A percentile compares a stretch with the other conserved stretches of the same genome.
Evolutionary conservation across 2,888 invertebrate species (phyloP).

Genomic region (Acrobasis repandana): DNA sequence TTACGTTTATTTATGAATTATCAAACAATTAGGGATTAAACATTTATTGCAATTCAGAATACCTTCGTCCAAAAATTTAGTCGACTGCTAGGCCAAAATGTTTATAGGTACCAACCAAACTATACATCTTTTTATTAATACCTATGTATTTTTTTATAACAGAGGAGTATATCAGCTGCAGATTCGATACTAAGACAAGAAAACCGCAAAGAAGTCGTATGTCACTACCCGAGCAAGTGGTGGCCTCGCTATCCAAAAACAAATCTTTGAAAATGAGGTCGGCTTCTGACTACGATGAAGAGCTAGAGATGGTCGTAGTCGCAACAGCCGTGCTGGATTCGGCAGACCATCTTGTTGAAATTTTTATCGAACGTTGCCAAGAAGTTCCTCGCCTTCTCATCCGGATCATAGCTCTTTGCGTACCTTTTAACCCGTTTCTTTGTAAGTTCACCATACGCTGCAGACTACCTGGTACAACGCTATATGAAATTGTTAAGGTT

Average conservation of each 20-base stretch:
- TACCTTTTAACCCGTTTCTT: conserved; percentile 36
- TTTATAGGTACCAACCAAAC: neutral
- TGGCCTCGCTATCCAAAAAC: conserved; percentile 6
- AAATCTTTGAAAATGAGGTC: conserved; percentile 13
- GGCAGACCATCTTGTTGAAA: conserved; percentile 32
- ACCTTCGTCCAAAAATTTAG: neutral
- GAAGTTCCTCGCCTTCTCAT: conserved; percentile 38
- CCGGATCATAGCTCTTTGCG: conserved; percentile 37
- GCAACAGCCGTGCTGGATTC: conserved; percentile 27
- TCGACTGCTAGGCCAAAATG: neutral
- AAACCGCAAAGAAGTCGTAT: neutral
- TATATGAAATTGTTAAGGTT: conserved; percentile 37
- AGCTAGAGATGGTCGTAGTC: conserved; percentile 20
- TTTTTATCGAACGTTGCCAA: conserved; percentile 29
- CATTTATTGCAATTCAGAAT: neutral
- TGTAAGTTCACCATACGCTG: conserved; percentile 33
- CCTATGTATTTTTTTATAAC: neutral
- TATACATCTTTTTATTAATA: neutral
- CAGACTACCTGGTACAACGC: conserved; percentile 27
- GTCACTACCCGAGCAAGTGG: neutral
- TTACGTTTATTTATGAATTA: too few relatives aligned
- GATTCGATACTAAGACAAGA: neutral
- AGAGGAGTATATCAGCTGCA: neutral
- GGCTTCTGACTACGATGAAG: neutral
- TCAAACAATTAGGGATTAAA: too few relatives aligned